Base-by-base conservation (phyloP, 2,888 invertebrate genomes). In the Cataglyphis altisquamis region DNA sequence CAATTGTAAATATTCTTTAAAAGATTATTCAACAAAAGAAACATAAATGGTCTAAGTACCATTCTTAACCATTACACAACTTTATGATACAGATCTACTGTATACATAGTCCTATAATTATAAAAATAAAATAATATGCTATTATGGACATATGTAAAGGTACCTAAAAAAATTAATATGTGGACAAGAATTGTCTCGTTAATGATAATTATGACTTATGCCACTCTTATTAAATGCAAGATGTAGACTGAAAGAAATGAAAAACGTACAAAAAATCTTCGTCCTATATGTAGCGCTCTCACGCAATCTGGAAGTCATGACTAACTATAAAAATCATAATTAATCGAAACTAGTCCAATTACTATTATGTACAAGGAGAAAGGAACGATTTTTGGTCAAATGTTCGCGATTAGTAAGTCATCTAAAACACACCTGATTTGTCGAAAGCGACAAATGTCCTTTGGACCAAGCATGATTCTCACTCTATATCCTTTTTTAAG, bases 321-420 rank as follows among this genome's bases (percentile, higher is more conserved):
- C 4, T 52, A 77, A 67, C 86, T 88, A 88, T 86, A 86, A 48
- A 86, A 89, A 82, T 77, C 52, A 63, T 82, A 88, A 84, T 67
- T 75, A 77, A 87, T 85, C 84, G 78, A 86, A 90, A 83, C 84
- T 85, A 89, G 72, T 86, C 85, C 1, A 86, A 86, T 88, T 87
- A 78, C 74, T 85, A 77, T 81, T 91, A 90, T 92, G 57, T 91
- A 92, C 90, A 92, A 84, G 83, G 55, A 86, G 82, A 87, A 86
- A 90, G 89, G 89, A 89, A 91, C 88, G 85, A 91, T 90, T 52
- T 52, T 89, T 89, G 86, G 87, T 89, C 89, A 91, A 89, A 87
- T 81, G 87, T 74, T 88, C 80, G 64, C 64, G 75, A 88, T 88
- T 83, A 78, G 63, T 88, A 88, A 86, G 84, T 90, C 86, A 88